A percentile compares a stretch with the other conserved stretches of the same genome.
These are phyloP conservation scores for Nannoperca obscura DNA, from an alignment of 2,797 vertebrate genomes.

Conservation along the genomic window DNA sequence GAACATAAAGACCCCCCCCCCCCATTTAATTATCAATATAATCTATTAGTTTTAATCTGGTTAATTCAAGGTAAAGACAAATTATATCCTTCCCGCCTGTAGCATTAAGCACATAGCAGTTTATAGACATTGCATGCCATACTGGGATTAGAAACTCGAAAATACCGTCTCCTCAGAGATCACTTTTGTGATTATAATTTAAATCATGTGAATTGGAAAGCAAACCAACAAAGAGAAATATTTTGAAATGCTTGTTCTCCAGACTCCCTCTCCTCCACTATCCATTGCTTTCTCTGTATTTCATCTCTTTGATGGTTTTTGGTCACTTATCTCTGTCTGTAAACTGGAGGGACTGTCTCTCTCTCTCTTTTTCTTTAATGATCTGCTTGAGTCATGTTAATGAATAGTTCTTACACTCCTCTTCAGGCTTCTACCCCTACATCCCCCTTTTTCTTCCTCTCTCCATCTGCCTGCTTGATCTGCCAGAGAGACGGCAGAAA, in stretches of 20 bases:
- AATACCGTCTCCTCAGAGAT: neutral
- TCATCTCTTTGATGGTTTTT: conserved; percentile 53
- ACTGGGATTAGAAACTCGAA: neutral
- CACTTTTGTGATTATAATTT: conserved; percentile 9
- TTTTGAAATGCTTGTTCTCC: conserved; percentile 28
- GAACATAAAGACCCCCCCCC: neutral
- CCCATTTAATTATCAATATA: neutral
- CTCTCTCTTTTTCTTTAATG: conserved; percentile 49
- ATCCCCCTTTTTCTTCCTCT: conserved; percentile 32
- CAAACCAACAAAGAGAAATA: conserved; percentile 33
- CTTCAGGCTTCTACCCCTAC: conserved; percentile 20
- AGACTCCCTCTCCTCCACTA: conserved; percentile 13
- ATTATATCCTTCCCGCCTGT: neutral
- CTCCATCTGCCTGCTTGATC: conserved; percentile 64
- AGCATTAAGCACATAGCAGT: conserved; percentile 10
- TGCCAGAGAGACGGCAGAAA: conserved; percentile 55
- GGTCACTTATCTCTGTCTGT: conserved; percentile 57
- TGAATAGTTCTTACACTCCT: conserved; percentile 57
- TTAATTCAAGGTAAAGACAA: conserved; percentile 10
- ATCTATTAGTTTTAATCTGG: neutral
- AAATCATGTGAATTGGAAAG: conserved; percentile 19
- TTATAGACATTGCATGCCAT: neutral
- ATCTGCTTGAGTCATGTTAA: conserved; percentile 69
- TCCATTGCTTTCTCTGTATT: conserved; percentile 34
- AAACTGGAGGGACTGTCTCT: conserved; percentile 28